These are phyloP conservation scores for Acanthopleura granulata DNA, from an alignment of 2,888 invertebrate species.

Conservation along the genomic window DNA sequence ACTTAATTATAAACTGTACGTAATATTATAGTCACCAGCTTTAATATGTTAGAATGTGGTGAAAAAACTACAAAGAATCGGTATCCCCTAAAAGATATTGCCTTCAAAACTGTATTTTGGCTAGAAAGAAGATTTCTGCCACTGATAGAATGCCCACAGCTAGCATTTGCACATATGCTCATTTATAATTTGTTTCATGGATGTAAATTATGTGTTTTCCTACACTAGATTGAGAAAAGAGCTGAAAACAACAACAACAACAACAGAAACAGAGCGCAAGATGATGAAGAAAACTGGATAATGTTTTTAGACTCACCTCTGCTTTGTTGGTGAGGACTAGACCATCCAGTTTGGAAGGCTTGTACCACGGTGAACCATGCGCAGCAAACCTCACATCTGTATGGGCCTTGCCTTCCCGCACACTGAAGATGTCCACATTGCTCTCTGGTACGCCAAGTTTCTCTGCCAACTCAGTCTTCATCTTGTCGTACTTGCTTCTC, in stretches of 20 bases:
- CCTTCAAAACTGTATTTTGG: no score
- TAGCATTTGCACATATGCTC: no score
- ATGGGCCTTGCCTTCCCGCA: constrained; percentile 85
- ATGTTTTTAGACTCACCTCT: constrained; percentile 42
- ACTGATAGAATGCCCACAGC: no score
- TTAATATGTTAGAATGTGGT: constrained; percentile 21
- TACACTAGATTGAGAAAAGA: no score
- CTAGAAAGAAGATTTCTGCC: no score
- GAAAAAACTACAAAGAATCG: no score
- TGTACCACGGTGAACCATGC: constrained; percentile 95
- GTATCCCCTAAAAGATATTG: no score
- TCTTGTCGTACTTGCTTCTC: constrained; percentile 89
- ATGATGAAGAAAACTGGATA: no score
- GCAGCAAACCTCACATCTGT: constrained; percentile 91
- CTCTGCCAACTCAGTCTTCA: constrained; percentile 89
- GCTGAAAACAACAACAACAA: no score
- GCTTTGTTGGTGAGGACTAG: constrained; percentile 75
- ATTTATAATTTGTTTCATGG: no score
- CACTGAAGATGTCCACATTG: constrained; percentile 96
- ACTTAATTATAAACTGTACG: background rate
- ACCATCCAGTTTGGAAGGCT: constrained; percentile 93
- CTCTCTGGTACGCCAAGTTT: constrained; percentile 84
- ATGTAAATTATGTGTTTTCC: no score
- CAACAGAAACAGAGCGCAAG: no score
- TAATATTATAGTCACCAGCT: background rate